Evolutionary conservation across 2,113 vertebrate genomes (phyloP).

Genomic region (Otus sunia): DNA sequence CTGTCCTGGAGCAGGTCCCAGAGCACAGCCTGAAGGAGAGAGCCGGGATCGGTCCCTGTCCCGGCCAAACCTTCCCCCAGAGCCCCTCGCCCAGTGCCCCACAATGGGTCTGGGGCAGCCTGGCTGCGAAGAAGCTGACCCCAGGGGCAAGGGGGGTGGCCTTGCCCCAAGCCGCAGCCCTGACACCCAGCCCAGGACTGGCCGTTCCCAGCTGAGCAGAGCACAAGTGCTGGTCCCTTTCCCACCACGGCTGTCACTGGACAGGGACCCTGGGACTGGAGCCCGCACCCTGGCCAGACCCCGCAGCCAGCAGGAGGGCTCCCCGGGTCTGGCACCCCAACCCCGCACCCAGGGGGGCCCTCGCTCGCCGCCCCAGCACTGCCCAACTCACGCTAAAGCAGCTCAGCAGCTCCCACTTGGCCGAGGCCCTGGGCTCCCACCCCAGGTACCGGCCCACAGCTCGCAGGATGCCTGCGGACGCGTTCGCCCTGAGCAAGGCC

Average conservation of each 20-base stretch:
- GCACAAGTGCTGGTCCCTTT: not conserved
- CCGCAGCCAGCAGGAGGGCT: rapidly evolving
- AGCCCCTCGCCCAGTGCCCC: not conserved
- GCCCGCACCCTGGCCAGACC: not conserved
- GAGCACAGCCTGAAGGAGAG: conserved; percentile 77
- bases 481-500: conserved; percentile 76
- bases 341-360: too few relatives aligned
- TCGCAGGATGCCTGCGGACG: conserved; percentile 79
- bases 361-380: rapidly evolving
- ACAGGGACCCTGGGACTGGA: not conserved
- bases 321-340: not conserved
- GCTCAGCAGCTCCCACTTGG: conserved; percentile 84
- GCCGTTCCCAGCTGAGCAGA: not conserved
- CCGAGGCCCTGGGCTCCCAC: conserved; percentile 67
- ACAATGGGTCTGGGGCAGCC: not conserved
- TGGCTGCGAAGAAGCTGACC: not conserved
- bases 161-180: not conserved
- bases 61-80: not conserved
- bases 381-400: conserved; percentile 85
- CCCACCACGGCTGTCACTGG: not conserved
- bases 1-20: conserved; percentile 86
- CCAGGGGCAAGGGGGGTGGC: not conserved
- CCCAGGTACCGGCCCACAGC: conserved; percentile 82
- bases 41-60: not conserved
- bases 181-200: not conserved